A percentile compares a stretch with the other conserved stretches of the same genome.
phyloP scores from a whole-genome alignment of 2,797 vertebrate genomes.

The Kryptolebias ocellatus region DNA sequence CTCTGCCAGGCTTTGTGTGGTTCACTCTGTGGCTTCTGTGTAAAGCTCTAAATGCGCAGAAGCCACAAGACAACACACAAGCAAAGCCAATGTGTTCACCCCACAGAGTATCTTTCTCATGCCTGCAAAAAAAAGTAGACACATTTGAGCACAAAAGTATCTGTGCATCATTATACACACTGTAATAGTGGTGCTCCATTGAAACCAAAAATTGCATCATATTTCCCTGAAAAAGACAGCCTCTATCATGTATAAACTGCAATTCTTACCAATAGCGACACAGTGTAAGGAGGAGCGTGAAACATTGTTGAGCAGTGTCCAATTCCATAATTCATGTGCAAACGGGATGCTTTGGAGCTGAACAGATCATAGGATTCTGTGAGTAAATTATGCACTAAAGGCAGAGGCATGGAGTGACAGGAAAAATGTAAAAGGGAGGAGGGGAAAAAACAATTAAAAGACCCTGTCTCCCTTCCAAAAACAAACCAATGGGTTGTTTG shows the following conservation, averaged over 20 bases:
- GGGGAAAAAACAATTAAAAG: conserved; percentile 26
- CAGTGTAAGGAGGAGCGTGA: conserved; percentile 48
- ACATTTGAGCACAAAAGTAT: conserved; percentile 27
- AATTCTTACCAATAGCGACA: conserved; percentile 27
- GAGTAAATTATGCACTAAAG: conserved; percentile 58
- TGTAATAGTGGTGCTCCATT: conserved; percentile 31
- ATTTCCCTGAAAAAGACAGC: conserved; percentile 24
- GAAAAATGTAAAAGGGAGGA: conserved; percentile 8
- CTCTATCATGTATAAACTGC: conserved; percentile 32
- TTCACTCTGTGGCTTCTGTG: conserved; percentile 7
- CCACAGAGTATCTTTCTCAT: conserved; percentile 12
- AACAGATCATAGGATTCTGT: conserved; percentile 61
- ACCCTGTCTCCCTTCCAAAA: neutral
- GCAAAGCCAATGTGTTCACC: conserved; percentile 33
- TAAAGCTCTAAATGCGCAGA: conserved; percentile 51
- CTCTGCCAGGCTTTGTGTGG: conserved; percentile 16
- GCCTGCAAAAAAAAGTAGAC: conserved; percentile 24
- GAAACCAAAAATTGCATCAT: conserved; percentile 54
- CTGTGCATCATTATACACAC: conserved; percentile 18
- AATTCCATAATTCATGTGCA: conserved; percentile 67
- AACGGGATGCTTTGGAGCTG: conserved; percentile 49
- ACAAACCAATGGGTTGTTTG: conserved; percentile 8
- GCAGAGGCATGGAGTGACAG: conserved; percentile 26
- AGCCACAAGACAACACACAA: conserved; percentile 39
- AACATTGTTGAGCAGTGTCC: conserved; percentile 47